Evolutionary conservation across 2,888 invertebrate species (phyloP).

Genomic region (Altica lythri): DNA sequence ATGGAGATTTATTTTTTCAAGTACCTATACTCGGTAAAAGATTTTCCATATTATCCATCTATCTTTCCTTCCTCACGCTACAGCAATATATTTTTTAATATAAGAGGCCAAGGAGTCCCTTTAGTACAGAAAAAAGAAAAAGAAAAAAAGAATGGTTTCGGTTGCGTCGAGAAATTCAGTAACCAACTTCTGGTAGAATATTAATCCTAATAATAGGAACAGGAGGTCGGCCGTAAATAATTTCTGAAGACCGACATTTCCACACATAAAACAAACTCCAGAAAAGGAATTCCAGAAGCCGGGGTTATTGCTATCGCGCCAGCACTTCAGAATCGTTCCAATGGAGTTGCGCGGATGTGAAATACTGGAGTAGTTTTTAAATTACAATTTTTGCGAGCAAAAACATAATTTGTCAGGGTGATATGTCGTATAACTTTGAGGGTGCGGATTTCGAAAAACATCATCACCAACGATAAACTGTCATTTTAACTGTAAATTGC

Average conservation of each 20-base stretch:
- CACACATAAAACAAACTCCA: constrained; percentile 26
- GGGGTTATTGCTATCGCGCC: constrained; percentile 11
- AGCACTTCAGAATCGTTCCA: constrained; percentile 6
- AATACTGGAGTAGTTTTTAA: constrained; percentile 12
- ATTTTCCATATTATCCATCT: no score
- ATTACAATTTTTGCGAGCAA: constrained; percentile 5
- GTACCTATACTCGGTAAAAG: no score
- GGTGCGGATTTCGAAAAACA: neutral
- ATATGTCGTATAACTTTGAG: neutral
- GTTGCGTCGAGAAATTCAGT: constrained; percentile 4
- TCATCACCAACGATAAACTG: constrained; percentile 3
- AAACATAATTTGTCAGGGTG: constrained; percentile 1
- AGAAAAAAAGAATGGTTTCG: constrained; percentile 3
- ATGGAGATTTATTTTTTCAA: no score
- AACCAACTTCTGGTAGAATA: constrained; percentile 32
- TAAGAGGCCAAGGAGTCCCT: neutral
- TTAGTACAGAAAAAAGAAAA: neutral
- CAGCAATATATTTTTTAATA: constrained; percentile 2
- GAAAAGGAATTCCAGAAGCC: constrained; percentile 15
- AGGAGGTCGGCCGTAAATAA: constrained; percentile 35
- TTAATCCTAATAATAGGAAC: constrained; percentile 38
- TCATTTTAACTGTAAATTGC: neutral
- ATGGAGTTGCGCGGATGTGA: neutral
- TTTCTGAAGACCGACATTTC: constrained; percentile 22
- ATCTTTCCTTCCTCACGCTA: no score